A percentile compares a stretch with the other conserved stretches of the same genome.
Evolutionary conservation across 2,113 vertebrate genomes (phyloP).

Genomic region (Grammomys dolichurus): DNA sequence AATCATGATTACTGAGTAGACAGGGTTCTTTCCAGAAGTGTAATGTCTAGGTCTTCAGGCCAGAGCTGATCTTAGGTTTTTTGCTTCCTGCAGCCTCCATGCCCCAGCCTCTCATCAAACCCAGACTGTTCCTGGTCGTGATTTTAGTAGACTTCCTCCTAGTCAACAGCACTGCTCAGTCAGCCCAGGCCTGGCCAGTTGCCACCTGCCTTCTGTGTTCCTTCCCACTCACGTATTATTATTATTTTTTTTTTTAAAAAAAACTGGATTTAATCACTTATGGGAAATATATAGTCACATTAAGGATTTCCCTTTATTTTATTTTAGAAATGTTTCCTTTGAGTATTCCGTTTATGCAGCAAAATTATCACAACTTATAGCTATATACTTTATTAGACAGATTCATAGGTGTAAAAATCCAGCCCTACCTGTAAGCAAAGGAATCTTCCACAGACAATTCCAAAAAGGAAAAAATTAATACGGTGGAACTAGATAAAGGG

Average conservation of each 20-base stretch:
- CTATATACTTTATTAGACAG: slow-evolving; percentile 50
- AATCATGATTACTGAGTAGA: background rate
- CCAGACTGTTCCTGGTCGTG: background rate
- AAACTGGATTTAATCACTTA: background rate
- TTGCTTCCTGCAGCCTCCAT: background rate
- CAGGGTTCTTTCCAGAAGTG: background rate
- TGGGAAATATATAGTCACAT: slow-evolving; percentile 44
- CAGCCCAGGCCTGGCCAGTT: background rate
- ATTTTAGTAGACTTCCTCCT: background rate
- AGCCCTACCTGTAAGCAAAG: background rate
- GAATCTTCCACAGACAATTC: slow-evolving; percentile 36
- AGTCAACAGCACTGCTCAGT: background rate
- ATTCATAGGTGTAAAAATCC: slow-evolving; percentile 23
- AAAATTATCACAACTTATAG: background rate
- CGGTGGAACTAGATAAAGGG: slow-evolving; percentile 9
- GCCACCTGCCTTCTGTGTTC: background rate
- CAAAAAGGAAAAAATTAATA: background rate
- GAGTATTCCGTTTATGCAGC: slow-evolving; percentile 27
- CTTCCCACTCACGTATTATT: background rate
- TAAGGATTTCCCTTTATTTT: slow-evolving; percentile 37
- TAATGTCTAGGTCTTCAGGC: background rate
- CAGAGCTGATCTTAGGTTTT: background rate
- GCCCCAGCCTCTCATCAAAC: background rate
- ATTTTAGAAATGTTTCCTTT: slow-evolving; percentile 36
- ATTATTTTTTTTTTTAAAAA: background rate